Evolutionary conservation across 1,140 invertebrate genomes (phyloP).

Genomic region (Conus betulinus): DNA sequence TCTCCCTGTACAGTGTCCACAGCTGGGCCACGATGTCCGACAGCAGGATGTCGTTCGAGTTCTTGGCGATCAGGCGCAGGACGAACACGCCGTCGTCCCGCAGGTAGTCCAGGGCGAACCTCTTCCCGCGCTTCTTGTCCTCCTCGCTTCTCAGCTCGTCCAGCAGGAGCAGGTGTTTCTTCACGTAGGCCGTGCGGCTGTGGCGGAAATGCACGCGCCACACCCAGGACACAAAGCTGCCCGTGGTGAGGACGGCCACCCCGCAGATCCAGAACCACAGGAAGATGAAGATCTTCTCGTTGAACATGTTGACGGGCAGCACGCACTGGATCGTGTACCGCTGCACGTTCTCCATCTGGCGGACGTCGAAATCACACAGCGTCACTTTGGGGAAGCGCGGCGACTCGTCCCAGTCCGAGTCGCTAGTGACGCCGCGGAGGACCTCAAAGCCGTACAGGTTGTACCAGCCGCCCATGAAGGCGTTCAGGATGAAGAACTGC

Average conservation of each 20-base stretch:
- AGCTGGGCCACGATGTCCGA: constrained; percentile 68
- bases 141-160: constrained; percentile 62
- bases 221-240: constrained; percentile 69
- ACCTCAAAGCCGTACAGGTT: constrained; percentile 45
- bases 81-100: constrained; percentile 73
- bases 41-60: constrained; percentile 72
- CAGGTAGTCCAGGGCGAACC: constrained; percentile 70
- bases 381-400: constrained; percentile 76
- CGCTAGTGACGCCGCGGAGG: constrained; percentile 25
- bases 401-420: not conserved
- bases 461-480: constrained; percentile 58
- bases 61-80: constrained; percentile 69
- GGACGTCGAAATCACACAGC: constrained; percentile 77
- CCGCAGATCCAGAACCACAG: constrained; percentile 74
- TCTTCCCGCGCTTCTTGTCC: constrained; percentile 63
- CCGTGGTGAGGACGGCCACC: constrained; percentile 62
- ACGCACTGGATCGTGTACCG: constrained; percentile 76
- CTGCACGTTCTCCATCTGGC: constrained; percentile 73
- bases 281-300: constrained; percentile 78
- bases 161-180: constrained; percentile 70
- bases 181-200: constrained; percentile 65
- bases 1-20: constrained; percentile 69
- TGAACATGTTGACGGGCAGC: constrained; percentile 78
- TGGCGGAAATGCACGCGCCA: constrained; percentile 61
- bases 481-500: constrained; percentile 69